Evolutionary conservation across 2,888 invertebrate genomes (phyloP).

Genomic region (Lacanobia wlatinum): DNA sequence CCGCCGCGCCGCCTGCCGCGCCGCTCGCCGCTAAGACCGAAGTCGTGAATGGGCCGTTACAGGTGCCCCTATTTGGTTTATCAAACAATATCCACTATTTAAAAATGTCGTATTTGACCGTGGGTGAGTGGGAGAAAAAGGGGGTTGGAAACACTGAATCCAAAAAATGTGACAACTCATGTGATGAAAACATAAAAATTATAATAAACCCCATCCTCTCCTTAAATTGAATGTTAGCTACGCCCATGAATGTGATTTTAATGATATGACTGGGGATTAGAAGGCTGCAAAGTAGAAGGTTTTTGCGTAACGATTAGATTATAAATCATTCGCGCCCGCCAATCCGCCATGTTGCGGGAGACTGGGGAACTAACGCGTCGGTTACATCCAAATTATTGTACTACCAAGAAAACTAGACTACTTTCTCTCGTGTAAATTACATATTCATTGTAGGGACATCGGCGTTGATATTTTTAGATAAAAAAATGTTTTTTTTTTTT

Average conservation of each 20-base stretch:
- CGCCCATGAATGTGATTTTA: slow-evolving; percentile 39
- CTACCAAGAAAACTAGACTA: not conserved
- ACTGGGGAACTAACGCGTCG: slow-evolving; percentile 25
- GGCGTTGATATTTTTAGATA: slow-evolving; percentile 9
- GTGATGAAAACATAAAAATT: not conserved
- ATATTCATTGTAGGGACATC: not conserved
- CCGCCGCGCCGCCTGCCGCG: too few species aligned
- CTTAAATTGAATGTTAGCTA: slow-evolving; percentile 12
- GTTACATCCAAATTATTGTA: slow-evolving; percentile 36
- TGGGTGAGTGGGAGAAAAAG: slow-evolving; percentile 7
- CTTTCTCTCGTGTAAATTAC: not conserved
- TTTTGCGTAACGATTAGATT: slow-evolving; percentile 20
- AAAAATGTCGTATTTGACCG: slow-evolving; percentile 22
- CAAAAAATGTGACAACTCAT: not conserved
- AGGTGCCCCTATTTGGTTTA: slow-evolving; percentile 14
- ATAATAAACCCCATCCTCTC: not conserved
- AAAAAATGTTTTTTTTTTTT: not conserved
- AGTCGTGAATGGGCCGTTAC: too few species aligned
- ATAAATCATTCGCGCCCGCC: slow-evolving; percentile 6
- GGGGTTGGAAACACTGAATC: slow-evolving; percentile 8
- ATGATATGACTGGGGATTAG: slow-evolving; percentile 41
- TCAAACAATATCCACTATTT: not conserved
- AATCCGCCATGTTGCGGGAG: slow-evolving; percentile 29
- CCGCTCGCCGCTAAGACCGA: too few species aligned
- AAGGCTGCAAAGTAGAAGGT: slow-evolving; percentile 39